Percentiles rank a stretch among this genome's conserved stretches.
Conservation (phyloP, 1,140 invertebrate species). For the Drosophila arawakana region DNA sequence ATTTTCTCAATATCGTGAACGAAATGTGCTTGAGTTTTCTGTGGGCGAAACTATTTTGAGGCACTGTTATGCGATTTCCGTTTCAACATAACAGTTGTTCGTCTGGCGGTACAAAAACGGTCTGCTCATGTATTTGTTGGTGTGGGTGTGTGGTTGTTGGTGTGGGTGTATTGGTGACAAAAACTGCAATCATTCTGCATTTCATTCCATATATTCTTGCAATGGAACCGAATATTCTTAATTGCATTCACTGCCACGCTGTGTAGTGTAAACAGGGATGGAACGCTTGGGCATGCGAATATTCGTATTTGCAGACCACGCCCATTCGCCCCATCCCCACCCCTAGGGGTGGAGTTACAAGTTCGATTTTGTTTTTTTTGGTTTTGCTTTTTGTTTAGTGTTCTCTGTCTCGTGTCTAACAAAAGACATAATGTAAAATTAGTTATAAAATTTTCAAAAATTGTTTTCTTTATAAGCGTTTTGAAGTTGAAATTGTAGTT, state of each 20-base stretch:
- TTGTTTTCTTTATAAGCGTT: constrained; percentile 81
- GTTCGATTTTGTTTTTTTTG: background rate
- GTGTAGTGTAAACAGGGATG: constrained; percentile 60
- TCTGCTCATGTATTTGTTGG: constrained; percentile 42
- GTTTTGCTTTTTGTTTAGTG: background rate
- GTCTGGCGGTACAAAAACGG: constrained; percentile 44
- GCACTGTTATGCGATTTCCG: constrained; percentile 77
- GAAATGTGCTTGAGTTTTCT: constrained; percentile 13
- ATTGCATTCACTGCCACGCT: constrained; percentile 26
- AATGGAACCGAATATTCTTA: constrained; percentile 59
- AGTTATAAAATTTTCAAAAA: constrained; percentile 76
- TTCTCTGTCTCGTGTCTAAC: constrained; percentile 50
- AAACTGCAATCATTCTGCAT: constrained; percentile 27
- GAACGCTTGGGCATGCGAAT: constrained; percentile 55
- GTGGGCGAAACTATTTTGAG: constrained; percentile 16
- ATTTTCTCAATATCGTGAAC: constrained; percentile 6
- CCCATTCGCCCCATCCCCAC: constrained; percentile 52
- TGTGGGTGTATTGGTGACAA: constrained; percentile 37
- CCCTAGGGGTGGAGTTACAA: background rate
- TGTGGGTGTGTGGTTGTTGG: constrained; percentile 20
- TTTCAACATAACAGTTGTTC: constrained; percentile 60
- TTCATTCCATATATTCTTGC: constrained; percentile 4
- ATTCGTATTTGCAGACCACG: constrained; percentile 47
- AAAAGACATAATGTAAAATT: constrained; percentile 74
- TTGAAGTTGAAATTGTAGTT: constrained; percentile 83